A percentile compares a stretch with the other conserved stretches of the same genome.
These are phyloP conservation scores for Drosophila kikkawai DNA, from an alignment of 1,140 invertebrate species.

Conservation along the genomic window DNA sequence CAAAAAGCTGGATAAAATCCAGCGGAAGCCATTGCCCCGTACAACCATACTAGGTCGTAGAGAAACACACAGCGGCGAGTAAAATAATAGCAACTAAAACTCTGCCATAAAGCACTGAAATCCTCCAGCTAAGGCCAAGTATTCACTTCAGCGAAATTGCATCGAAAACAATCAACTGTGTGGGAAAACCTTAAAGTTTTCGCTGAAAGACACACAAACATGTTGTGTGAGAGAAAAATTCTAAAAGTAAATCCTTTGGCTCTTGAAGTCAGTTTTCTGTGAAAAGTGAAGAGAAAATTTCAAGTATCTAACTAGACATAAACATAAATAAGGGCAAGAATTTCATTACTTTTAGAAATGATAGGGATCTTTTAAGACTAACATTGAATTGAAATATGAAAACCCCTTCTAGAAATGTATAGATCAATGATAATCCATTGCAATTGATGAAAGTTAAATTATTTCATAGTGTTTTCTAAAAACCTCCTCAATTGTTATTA, in stretches of 20 bases:
- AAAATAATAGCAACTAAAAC: conserved; percentile 27
- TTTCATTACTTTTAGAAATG: no score
- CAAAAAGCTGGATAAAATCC: conserved; percentile 29
- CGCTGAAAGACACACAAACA: not conserved
- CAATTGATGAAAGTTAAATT: not conserved
- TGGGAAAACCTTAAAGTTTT: conserved; percentile 6
- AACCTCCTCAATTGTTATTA: not conserved
- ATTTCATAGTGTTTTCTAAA: not conserved
- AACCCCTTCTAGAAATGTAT: not conserved
- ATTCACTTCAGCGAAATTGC: conserved; percentile 28
- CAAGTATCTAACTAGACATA: not conserved
- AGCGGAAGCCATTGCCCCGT: conserved; percentile 46
- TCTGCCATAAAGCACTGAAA: conserved; percentile 22
- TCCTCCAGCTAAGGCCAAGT: conserved; percentile 19
- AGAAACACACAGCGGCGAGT: conserved; percentile 39
- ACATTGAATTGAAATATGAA: no score
- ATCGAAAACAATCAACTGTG: conserved; percentile 15
- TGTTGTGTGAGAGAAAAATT: not conserved
- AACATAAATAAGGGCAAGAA: not conserved
- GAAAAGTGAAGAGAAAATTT: not conserved
- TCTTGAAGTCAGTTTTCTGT: not conserved
- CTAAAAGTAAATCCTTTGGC: not conserved
- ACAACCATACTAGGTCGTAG: conserved; percentile 16
- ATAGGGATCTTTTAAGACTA: not conserved
- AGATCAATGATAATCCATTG: not conserved